Percentiles rank a stretch among this genome's conserved stretches.
These are phyloP conservation scores for Anarsia innoxiella DNA, from an alignment of 2,888 invertebrate genomes.

Conservation along the genomic window DNA sequence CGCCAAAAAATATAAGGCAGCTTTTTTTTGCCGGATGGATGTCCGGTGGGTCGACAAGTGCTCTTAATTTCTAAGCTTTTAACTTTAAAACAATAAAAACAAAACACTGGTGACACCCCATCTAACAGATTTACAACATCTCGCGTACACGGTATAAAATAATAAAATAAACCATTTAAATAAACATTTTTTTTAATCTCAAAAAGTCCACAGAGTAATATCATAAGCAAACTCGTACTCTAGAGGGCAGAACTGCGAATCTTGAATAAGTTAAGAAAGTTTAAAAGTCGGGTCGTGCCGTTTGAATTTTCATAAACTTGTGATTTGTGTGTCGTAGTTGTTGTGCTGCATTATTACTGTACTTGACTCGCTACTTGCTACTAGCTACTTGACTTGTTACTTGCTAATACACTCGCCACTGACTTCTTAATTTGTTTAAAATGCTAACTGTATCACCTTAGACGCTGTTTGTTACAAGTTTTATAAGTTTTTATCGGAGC, in stretches of 20 bases:
- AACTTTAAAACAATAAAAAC: slow-evolving; percentile 10
- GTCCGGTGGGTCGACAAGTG: no score
- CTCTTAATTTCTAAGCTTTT: no score
- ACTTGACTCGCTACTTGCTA: not conserved
- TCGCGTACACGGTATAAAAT: slow-evolving; percentile 10
- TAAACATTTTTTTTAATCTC: no score
- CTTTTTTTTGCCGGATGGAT: no score
- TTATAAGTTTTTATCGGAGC: not conserved
- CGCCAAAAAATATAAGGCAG: no score
- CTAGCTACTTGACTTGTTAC: not conserved
- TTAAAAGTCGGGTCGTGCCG: slow-evolving; percentile 21
- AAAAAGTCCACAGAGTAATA: no score
- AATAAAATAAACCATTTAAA: no score
- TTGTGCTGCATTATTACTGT: not conserved
- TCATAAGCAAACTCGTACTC: slow-evolving; percentile 24
- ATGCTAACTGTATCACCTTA: no score
- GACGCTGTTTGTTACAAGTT: no score
- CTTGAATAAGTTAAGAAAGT: slow-evolving; percentile 25
- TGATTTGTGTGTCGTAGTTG: slow-evolving; percentile 16
- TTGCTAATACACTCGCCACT: not conserved
- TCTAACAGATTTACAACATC: slow-evolving; percentile 10
- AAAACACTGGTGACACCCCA: slow-evolving; percentile 4
- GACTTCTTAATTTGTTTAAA: no score
- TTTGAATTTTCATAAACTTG: slow-evolving; percentile 25
- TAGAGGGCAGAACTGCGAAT: slow-evolving; percentile 17